These are phyloP conservation scores for Stenotaenia linearis DNA, from an alignment of 2,888 invertebrate species.

Conservation along the genomic window DNA sequence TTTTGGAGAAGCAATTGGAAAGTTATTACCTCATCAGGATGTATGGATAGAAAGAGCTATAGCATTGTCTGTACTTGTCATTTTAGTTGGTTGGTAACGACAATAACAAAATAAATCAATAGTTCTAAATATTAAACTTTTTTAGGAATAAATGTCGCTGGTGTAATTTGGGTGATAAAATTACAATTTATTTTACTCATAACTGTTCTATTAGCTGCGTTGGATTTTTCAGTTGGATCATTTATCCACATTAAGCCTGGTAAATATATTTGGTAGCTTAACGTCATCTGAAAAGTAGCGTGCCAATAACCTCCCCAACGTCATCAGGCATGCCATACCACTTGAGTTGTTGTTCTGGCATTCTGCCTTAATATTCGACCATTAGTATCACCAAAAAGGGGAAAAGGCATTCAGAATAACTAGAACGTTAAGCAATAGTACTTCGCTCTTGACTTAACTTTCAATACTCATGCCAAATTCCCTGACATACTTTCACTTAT, in stretches of 20 bases:
- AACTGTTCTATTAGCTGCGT: slow-evolving; percentile 76
- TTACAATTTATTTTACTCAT: slow-evolving; percentile 83
- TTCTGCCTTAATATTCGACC: too few species aligned
- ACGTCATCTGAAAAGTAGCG: too few species aligned
- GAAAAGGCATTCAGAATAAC: too few species aligned
- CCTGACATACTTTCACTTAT: too few species aligned
- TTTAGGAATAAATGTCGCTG: slow-evolving; percentile 80
- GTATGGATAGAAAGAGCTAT: slow-evolving; percentile 78
- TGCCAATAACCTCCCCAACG: too few species aligned
- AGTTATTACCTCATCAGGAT: slow-evolving; percentile 64
- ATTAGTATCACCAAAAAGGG: too few species aligned
- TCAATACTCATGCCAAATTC: too few species aligned
- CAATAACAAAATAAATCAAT: background rate
- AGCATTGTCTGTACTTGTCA: slow-evolving; percentile 76
- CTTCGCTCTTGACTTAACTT: too few species aligned
- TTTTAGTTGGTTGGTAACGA: slow-evolving; percentile 59
- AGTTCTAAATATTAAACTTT: background rate
- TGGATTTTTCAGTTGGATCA: slow-evolving; percentile 91
- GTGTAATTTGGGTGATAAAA: slow-evolving; percentile 96
- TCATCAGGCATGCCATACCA: too few species aligned
- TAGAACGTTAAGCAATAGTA: too few species aligned
- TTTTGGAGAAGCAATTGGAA: slow-evolving; percentile 93
- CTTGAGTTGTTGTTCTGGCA: too few species aligned
- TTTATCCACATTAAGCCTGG: slow-evolving; percentile 69
- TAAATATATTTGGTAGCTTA: too few species aligned